Conservation (phyloP, 2,888 invertebrate species). For the Athalia rosae region DNA sequence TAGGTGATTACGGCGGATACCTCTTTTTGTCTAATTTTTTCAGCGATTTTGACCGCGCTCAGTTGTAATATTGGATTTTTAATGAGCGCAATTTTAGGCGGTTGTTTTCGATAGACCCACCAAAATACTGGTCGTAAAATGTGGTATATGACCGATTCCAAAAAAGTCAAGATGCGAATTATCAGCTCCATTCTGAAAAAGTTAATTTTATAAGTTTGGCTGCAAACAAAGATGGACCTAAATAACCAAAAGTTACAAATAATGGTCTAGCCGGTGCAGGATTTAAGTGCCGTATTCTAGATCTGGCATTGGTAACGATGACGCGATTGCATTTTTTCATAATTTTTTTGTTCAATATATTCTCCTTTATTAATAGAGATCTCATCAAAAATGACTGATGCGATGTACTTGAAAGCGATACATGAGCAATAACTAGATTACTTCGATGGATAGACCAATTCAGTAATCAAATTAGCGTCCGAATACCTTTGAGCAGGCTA, state of each 20-base stretch:
- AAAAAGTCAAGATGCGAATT: slow-evolving; percentile 48
- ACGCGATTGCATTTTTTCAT: no score
- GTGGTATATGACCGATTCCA: slow-evolving; percentile 42
- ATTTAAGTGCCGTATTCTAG: no score
- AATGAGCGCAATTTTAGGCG: slow-evolving; percentile 56
- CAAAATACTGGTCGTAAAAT: slow-evolving; percentile 47
- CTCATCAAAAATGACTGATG: no score
- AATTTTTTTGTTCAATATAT: no score
- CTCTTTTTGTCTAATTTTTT: slow-evolving; percentile 63
- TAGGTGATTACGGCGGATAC: slow-evolving; percentile 54
- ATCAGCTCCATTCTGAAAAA: slow-evolving; percentile 51
- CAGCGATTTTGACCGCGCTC: slow-evolving; percentile 63
- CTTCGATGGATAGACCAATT: no score
- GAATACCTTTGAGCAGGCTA: no score
- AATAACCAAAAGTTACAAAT: not conserved
- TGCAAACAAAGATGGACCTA: slow-evolving; percentile 1
- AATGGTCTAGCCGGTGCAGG: not conserved
- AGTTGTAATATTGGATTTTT: slow-evolving; percentile 60
- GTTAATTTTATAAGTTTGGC: not conserved
- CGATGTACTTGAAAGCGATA: no score
- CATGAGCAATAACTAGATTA: no score
- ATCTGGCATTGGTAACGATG: no score
- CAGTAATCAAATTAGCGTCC: no score
- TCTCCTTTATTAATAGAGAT: no score
- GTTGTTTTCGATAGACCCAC: slow-evolving; percentile 48